Percentiles rank a stretch among this genome's conserved stretches.
Conservation (phyloP, 2,113 vertebrate species). For the Stictonetta naevosa region DNA sequence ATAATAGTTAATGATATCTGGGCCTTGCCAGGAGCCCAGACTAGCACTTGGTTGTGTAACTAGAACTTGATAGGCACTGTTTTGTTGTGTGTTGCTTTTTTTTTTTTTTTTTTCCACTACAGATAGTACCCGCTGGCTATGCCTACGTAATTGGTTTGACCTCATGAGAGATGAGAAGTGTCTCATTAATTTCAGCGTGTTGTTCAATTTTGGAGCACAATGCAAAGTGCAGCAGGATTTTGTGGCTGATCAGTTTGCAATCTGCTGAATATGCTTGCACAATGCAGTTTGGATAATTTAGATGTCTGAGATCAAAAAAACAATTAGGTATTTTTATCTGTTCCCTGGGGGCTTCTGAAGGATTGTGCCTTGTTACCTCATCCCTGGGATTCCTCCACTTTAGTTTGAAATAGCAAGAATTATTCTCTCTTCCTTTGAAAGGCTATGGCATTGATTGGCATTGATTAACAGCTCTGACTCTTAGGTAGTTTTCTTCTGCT, state of each 20-base stretch:
- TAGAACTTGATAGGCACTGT: not conserved
- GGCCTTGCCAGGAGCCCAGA: conserved; percentile 7
- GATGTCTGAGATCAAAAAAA: not conserved
- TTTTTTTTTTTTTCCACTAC: conserved; percentile 19
- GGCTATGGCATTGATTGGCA: not conserved
- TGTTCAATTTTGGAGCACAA: conserved; percentile 36
- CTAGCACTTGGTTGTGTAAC: not conserved
- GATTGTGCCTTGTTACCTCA: not conserved
- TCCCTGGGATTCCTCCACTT: not conserved
- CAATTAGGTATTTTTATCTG: conserved; percentile 37
- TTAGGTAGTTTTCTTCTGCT: not conserved
- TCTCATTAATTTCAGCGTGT: not conserved
- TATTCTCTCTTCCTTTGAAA: not conserved
- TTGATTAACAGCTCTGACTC: not conserved
- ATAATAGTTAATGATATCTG: not conserved
- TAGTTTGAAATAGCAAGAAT: not conserved
- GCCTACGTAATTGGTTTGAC: conserved; percentile 14
- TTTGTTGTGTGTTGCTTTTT: not conserved
- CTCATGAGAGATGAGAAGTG: conserved; percentile 33
- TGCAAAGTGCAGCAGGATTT: conserved; percentile 22
- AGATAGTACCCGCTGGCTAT: conserved; percentile 1
- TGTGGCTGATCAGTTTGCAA: not conserved
- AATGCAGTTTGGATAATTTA: not conserved
- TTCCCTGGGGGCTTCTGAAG: conserved; percentile 3
- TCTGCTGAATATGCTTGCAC: conserved; percentile 6